Evolutionary conservation across 23 tunicate species (phyloP).

Genomic region (Oikopleura dioica): DNA sequence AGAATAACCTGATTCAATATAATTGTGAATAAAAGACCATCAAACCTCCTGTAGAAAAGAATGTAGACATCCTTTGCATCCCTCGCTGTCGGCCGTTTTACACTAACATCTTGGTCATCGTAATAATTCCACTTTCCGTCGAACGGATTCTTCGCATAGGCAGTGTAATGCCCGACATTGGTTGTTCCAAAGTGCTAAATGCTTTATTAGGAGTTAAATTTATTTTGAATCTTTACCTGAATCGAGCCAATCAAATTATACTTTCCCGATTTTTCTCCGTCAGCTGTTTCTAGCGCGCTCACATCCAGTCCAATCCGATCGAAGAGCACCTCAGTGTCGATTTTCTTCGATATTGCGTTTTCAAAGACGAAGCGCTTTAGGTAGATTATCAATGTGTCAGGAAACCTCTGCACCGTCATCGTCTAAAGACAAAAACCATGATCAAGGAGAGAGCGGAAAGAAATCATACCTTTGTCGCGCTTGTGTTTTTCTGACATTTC

Average conservation of each 20-base stretch:
- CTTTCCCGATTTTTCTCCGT: background rate
- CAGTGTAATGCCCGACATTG: no score
- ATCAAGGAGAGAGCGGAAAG: background rate
- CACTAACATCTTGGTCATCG: no score
- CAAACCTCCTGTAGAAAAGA: no score
- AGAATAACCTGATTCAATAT: no score
- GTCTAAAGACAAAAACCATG: background rate
- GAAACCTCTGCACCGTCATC: background rate
- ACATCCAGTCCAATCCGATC: background rate
- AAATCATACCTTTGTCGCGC: background rate
- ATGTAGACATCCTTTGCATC: no score
- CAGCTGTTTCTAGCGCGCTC: background rate
- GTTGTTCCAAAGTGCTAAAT: no score
- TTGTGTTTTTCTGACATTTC: background rate
- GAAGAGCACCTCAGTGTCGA: background rate
- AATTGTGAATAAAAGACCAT: no score
- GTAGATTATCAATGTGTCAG: background rate
- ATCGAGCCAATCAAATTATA: background rate
- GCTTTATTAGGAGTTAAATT: no score
- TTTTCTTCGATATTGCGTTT: background rate
- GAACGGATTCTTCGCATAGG: no score
- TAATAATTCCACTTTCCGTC: no score
- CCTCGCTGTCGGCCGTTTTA: no score
- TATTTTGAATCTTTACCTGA: background rate
- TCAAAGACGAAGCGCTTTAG: background rate